These are phyloP conservation scores for Lycophotia porphyrea DNA, from an alignment of 2,888 invertebrate genomes.

Conservation along the genomic window DNA sequence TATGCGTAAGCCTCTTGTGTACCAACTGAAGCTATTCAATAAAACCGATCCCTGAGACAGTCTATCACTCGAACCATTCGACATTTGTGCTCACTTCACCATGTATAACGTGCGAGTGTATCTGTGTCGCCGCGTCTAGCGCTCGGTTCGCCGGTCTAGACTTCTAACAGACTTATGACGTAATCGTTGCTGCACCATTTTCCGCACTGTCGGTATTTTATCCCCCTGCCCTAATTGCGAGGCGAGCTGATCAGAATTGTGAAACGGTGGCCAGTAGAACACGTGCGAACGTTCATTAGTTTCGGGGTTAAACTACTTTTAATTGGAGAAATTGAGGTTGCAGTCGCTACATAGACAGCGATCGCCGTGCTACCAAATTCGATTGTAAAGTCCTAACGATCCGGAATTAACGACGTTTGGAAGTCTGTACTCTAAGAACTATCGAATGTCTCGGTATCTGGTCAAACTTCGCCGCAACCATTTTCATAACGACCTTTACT, in stretches of 20 bases:
- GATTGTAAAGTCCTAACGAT: neutral
- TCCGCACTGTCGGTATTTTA: neutral
- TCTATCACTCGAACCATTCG: neutral
- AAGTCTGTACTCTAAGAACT: neutral
- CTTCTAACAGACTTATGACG: constrained; percentile 29
- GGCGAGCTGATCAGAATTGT: neutral
- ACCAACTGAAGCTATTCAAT: constrained; percentile 5
- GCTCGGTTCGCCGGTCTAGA: constrained; percentile 25
- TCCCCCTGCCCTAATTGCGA: constrained; percentile 7
- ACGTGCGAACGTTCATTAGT: neutral
- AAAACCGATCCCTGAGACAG: constrained; percentile 4
- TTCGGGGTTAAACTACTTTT: neutral
- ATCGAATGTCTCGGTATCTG: neutral
- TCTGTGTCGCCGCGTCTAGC: neutral
- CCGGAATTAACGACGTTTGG: neutral
- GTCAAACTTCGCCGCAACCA: neutral
- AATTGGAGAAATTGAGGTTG: neutral
- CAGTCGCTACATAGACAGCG: neutral
- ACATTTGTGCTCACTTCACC: neutral
- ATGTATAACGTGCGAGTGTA: neutral
- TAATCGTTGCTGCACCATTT: constrained; percentile 2
- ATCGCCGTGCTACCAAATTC: neutral
- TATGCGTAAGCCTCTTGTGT: constrained; percentile 4
- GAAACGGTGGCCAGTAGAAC: neutral
- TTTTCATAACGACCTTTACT: neutral